A percentile compares a stretch with the other conserved stretches of the same genome.
phyloP scores from a whole-genome alignment of 1,140 invertebrate genomes.

The Spodoptera litura region DNA sequence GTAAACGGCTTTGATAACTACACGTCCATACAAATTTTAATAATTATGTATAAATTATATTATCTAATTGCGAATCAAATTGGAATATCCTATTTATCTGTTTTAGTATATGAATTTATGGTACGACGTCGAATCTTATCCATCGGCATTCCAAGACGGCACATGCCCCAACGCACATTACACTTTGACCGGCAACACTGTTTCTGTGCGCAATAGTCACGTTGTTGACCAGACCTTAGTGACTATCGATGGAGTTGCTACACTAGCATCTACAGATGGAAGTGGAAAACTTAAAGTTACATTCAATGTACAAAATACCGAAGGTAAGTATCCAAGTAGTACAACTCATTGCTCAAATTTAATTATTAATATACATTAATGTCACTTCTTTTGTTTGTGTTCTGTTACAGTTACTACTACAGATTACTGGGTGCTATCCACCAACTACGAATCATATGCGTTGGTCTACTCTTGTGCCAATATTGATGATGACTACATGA shows the following conservation, averaged over 20 bases:
- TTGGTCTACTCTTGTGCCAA: conserved; percentile 74
- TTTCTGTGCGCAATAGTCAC: conserved; percentile 69
- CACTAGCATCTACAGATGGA: conserved; percentile 54
- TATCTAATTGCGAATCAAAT: not conserved
- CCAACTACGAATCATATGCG: conserved; percentile 71
- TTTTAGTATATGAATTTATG: conserved; percentile 73
- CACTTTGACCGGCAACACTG: conserved; percentile 42
- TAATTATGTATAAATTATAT: not conserved
- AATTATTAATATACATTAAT: too few species aligned
- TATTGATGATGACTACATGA: conserved; percentile 55
- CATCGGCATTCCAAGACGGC: conserved; percentile 63
- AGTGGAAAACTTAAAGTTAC: conserved; percentile 68
- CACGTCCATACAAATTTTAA: too few species aligned
- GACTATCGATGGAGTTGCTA: conserved; percentile 60
- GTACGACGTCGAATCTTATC: conserved; percentile 74
- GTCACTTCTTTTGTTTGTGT: conserved; percentile 1
- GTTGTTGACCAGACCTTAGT: conserved; percentile 65
- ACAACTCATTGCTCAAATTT: too few species aligned
- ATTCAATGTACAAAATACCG: conserved; percentile 59
- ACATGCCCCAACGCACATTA: conserved; percentile 69
- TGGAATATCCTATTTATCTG: conserved; percentile 13
- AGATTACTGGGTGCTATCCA: conserved; percentile 80
- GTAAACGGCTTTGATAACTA: not conserved
- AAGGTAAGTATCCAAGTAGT: not conserved
- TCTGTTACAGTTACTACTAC: conserved; percentile 59